Base-by-base conservation (phyloP, 1,140 invertebrate genomes). In the Dreissena rostriformis region DNA sequence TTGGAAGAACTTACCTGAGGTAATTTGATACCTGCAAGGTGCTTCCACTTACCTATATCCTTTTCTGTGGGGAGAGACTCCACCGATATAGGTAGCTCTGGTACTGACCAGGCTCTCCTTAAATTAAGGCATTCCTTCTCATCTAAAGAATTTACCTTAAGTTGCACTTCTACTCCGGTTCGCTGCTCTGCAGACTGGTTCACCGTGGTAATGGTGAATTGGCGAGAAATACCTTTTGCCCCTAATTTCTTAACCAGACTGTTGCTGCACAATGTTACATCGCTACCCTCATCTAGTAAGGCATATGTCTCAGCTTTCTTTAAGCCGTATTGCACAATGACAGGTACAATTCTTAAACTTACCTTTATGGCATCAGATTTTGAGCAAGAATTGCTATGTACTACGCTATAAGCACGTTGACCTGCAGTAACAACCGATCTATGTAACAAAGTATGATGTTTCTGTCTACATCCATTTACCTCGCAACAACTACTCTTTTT, bases 381-480 rank as follows among this genome's bases (percentile, higher is more conserved):
- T n/a, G 75, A 28, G 52, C 57, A 65, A 67, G 24, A 67, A 52
- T 77, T 67, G 26, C 55, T 63, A 17, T 67, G 63, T 2, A 7
- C 73, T 14, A 12, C 12, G 24, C 2, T 19, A 66, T 22, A 24
- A 49, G 61, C 24, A n/a, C 10, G 8, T 26, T 22, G 68, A 15
- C 10, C 49, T 1, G 39, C 74, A n/a, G n/a, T n/a, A n/a, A n/a
- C 26, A 11, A 55, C 52, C 10, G 63, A 10, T 26, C 24, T 12
- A 63, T 77, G 75, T 7, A 77, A 26, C 75, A 77, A 66, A n/a
- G 75, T 67, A 65, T 77, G 57, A 39, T 77, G 75, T 52, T 77
- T 77, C 15, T 63, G 61, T 29, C 4, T 77, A 67, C 61, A 77
- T 10, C 63, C 61, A 39, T 12, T 15, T 11, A 77, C 75, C n/a